A percentile compares a stretch with the other conserved stretches of the same genome.
Evolutionary conservation across 2,888 invertebrate species (phyloP).

Genomic region (Rhagophthalmus giganteus): DNA sequence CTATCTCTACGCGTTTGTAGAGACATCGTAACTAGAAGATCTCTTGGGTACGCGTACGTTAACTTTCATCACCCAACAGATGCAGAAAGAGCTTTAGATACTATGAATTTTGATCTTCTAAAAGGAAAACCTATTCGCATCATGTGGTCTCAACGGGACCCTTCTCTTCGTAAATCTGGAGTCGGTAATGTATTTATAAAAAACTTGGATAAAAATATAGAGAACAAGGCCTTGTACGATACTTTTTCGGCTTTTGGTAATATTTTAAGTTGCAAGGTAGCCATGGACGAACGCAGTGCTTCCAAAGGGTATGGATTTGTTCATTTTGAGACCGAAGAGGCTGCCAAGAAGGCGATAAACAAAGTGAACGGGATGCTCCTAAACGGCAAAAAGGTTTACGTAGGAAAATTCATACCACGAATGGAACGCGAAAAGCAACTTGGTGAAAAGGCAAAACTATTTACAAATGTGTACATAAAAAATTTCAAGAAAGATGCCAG

Average conservation of each 20-base stretch:
- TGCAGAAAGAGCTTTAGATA: conserved; percentile 98
- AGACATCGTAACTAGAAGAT: conserved; percentile 94
- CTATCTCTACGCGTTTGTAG: conserved; percentile 98
- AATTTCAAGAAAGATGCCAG: conserved; percentile 93
- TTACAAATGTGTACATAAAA: conserved; percentile 98
- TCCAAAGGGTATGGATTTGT: conserved; percentile 98
- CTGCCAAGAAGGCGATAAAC: conserved; percentile 94
- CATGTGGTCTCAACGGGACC: conserved; percentile 99
- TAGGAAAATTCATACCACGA: conserved; percentile 96
- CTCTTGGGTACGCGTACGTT: conserved; percentile 99
- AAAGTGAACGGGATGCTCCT: conserved; percentile 99
- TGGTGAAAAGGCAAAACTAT: conserved; percentile 92
- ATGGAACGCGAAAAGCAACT: conserved; percentile 96
- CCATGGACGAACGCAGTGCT: conserved; percentile 89
- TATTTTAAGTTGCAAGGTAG: conserved; percentile 97
- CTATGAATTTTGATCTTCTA: conserved; percentile 98
- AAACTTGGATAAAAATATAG: conserved; percentile 96
- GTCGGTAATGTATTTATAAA: conserved; percentile 99
- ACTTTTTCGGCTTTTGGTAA: conserved; percentile 99
- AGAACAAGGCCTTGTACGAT: conserved; percentile 99
- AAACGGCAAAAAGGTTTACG: conserved; percentile 97
- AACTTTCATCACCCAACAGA: conserved; percentile 99
- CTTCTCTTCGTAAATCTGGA: conserved; percentile 95
- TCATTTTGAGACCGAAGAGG: conserved; percentile 97
- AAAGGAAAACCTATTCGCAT: conserved; percentile 98